These are phyloP conservation scores for Tetraneura akinire DNA, from an alignment of 1,140 invertebrate genomes.

Conservation along the genomic window DNA sequence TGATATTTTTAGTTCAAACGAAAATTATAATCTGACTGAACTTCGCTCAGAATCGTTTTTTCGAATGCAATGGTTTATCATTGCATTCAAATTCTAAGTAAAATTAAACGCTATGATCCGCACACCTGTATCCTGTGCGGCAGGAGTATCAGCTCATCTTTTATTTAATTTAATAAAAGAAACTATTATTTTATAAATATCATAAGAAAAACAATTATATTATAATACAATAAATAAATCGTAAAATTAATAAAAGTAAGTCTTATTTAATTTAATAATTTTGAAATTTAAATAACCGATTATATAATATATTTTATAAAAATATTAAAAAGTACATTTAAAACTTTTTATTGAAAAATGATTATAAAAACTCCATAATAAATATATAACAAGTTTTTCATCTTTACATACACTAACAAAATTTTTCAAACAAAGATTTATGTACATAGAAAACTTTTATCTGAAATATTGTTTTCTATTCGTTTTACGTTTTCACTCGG, in stretches of 20 bases:
- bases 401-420: not conserved
- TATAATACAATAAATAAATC: no score
- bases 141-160: no score
- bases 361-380: not conserved
- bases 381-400: slow-evolving; percentile 15
- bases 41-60: no score
- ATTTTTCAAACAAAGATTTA: slow-evolving; percentile 19
- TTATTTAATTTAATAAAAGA: no score
- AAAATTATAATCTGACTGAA: no score
- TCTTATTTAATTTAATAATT: not conserved
- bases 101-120: no score
- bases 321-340: not conserved
- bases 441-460: slow-evolving; percentile 11
- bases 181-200: no score
- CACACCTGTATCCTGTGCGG: no score
- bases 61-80: no score
- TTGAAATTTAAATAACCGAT: not conserved
- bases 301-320: not conserved
- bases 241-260: not conserved
- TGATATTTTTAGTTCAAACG: no score
- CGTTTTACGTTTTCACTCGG: not conserved
- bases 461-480: not conserved
- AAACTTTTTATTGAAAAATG: not conserved
- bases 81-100: no score
- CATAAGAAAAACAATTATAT: no score